Evolutionary conservation across 2,113 vertebrate genomes (phyloP), one percentile per base, ranked within the genome.

Genomic region (Salvelinus namaycush): DNA sequence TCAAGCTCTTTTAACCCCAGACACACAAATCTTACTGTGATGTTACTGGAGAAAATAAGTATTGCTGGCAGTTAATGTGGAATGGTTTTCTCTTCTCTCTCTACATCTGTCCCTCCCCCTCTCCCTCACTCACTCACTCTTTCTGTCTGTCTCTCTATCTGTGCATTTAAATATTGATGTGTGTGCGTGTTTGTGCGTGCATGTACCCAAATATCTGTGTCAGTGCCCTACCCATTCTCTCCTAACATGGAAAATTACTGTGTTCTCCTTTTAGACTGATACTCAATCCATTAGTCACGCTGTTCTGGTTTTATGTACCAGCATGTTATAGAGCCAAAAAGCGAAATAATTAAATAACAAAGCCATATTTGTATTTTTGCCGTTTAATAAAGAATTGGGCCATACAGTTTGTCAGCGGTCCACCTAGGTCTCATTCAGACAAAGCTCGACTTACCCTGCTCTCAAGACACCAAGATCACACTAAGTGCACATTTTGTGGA

Each of bases 211-310:
- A 8, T 39, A 8, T 39, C 39, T 2, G 39, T 39, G 39, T 39
- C 39, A 9, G 8, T 39, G 39, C 39, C 39, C 39, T 39, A 39
- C 39, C 39, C 39, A 2, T 76, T 48, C 54, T 68, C 49, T 75
- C 39, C 72, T 64, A 27, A 22, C 75, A 71, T 18, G 79, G 83
- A 44, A 86, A 57, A 72, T 67, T 8, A 78, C 27, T 16, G 1
- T 9, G 34, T 39, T 39, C 39, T 9, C 70, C 82, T 83, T 72
- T 72, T 44, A 57, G 67, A 76, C 79, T 62, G 65, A 74, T 14
- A 5, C 71, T 79, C 82, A 78, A 73, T 76, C 76, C 77, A 85
- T 82, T 83, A 70, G 49, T 76, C 49, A 67, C 75, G 44, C 26
- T 13, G 44, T 49, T n/a, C 5, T 54, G 65, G 4, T 67, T 22